phyloP scores from a whole-genome alignment of 2,888 invertebrate genomes.

The Leuctra nigra region DNA sequence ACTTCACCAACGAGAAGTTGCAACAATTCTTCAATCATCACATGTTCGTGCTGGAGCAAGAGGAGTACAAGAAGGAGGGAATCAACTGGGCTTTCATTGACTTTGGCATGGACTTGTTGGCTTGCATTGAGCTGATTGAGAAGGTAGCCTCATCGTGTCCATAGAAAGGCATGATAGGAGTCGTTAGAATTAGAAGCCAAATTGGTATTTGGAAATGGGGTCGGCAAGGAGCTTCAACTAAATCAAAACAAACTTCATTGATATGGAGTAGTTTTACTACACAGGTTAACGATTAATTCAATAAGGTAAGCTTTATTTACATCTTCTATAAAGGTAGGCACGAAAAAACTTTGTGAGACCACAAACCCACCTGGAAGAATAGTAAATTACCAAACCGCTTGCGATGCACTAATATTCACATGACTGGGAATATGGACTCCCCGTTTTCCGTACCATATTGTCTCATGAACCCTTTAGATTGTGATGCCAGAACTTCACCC shows the following conservation, averaged over 20 bases:
- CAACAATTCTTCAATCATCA: slow-evolving; percentile 99
- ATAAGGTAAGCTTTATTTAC: too few relatives aligned
- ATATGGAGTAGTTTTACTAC: too few relatives aligned
- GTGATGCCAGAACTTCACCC: not conserved
- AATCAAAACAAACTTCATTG: too few relatives aligned
- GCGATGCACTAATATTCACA: not conserved
- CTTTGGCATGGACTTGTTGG: slow-evolving; percentile 97
- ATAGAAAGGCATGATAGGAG: not conserved
- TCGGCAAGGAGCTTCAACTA: too few relatives aligned
- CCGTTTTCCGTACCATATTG: slow-evolving; percentile 16
- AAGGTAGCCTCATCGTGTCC: slow-evolving; percentile 60
- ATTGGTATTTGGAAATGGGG: too few relatives aligned
- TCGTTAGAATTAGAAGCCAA: not conserved
- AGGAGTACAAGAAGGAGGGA: slow-evolving; percentile 96
- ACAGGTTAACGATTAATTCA: too few relatives aligned
- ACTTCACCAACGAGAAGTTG: slow-evolving; percentile 98
- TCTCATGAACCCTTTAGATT: slow-evolving; percentile 17
- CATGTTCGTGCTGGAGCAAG: slow-evolving; percentile 99
- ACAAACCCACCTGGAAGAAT: too few relatives aligned
- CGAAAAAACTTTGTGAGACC: too few relatives aligned
- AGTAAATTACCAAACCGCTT: not conserved
- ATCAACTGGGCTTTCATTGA: slow-evolving; percentile 98
- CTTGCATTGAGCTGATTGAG: slow-evolving; percentile 98
- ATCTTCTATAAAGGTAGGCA: too few relatives aligned
- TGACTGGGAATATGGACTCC: slow-evolving; percentile 10